Percentiles rank a stretch among this genome's conserved stretches.
phyloP scores from a whole-genome alignment of 2,888 invertebrate genomes.

The Bombylius major region DNA sequence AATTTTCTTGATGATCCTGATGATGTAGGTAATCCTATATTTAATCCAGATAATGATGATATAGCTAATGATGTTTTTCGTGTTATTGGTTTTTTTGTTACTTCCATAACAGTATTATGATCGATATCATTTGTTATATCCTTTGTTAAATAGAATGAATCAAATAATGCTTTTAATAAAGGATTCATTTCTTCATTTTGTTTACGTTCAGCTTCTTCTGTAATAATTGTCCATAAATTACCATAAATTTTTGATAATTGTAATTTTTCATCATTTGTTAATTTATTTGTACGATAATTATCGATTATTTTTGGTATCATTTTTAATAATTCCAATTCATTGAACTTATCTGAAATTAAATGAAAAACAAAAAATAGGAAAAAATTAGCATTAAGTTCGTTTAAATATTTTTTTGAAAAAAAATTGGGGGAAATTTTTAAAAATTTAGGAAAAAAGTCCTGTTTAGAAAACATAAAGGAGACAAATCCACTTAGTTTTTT shows the following conservation, averaged over 20 bases:
- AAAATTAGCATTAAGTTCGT: too few relatives aligned
- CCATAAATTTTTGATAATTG: slow-evolving; percentile 10
- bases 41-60: background rate
- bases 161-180: slow-evolving; percentile 7
- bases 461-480: too few relatives aligned
- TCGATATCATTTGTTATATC: slow-evolving; percentile 1
- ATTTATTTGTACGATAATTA: background rate
- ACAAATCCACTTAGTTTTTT: too few relatives aligned
- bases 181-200: slow-evolving; percentile 7
- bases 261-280: slow-evolving; percentile 3
- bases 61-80: background rate
- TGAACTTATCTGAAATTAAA: background rate
- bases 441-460: too few relatives aligned
- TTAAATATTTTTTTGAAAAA: too few relatives aligned
- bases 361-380: too few relatives aligned
- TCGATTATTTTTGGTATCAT: slow-evolving; percentile 11
- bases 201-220: slow-evolving; percentile 6
- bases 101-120: background rate
- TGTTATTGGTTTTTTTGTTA: background rate
- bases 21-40: background rate
- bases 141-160: slow-evolving; percentile 2
- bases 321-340: background rate
- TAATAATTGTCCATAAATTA: slow-evolving; percentile 9
- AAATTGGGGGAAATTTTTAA: too few relatives aligned
- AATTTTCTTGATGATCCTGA: slow-evolving; percentile 1